Evolutionary conservation across 2,113 vertebrate species (phyloP).

Genomic region (Dryoscopus gambensis): DNA sequence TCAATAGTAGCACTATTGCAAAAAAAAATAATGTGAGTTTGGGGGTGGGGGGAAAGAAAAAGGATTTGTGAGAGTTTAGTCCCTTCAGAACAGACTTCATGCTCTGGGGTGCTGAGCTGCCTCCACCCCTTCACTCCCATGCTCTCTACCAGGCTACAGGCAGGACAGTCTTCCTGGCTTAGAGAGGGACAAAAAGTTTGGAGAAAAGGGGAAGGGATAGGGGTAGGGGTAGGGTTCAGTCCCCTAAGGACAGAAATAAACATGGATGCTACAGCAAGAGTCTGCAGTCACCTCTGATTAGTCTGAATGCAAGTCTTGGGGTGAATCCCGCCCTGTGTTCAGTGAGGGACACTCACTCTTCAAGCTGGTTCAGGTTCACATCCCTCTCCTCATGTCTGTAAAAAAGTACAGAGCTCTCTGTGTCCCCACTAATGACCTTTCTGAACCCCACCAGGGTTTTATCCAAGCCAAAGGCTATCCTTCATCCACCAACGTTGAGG

Average conservation of each 20-base stretch:
- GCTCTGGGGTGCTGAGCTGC: neutral
- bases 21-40: neutral
- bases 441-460: constrained; percentile 73
- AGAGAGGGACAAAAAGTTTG: neutral
- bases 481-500: constrained; percentile 78
- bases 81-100: neutral
- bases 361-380: neutral
- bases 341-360: neutral
- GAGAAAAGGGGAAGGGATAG: neutral
- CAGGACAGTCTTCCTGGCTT: neutral
- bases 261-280: neutral
- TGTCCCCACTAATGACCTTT: neutral
- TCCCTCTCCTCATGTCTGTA: neutral
- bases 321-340: neutral
- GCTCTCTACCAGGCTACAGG: neutral
- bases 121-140: neutral
- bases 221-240: neutral
- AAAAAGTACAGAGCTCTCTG: neutral
- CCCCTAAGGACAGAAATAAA: neutral
- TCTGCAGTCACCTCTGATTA: neutral
- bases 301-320: neutral
- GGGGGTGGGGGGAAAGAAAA: neutral
- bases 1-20: neutral
- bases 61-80: neutral
- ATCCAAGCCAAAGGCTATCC: constrained; percentile 90